These are phyloP conservation scores for Abscondita cerata DNA, from an alignment of 2,888 invertebrate genomes.

Conservation along the genomic window DNA sequence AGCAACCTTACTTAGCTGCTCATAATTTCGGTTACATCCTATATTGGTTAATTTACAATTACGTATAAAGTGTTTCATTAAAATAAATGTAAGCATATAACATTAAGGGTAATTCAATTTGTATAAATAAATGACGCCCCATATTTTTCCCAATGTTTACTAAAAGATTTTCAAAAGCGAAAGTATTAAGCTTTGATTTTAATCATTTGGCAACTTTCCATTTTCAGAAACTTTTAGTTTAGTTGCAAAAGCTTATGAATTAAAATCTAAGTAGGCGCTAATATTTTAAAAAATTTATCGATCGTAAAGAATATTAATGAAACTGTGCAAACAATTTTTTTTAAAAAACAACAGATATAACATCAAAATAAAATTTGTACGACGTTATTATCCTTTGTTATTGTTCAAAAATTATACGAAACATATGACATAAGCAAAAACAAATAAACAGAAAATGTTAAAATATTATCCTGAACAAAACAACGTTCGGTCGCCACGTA, in stretches of 20 bases:
- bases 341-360: neutral
- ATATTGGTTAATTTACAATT: no score
- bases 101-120: no score
- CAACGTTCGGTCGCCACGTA: conserved; percentile 34
- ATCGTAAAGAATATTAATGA: neutral
- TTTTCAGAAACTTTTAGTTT: neutral
- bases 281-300: no score
- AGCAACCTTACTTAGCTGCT: no score
- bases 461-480: conserved; percentile 31
- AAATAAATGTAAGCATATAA: no score
- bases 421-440: conserved; percentile 21
- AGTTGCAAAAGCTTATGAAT: neutral
- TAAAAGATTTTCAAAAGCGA: no score
- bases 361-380: neutral
- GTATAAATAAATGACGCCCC: no score
- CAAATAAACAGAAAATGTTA: conserved; percentile 23
- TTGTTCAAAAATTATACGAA: conserved; percentile 8
- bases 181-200: neutral
- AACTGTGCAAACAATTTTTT: neutral
- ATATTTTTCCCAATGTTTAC: no score
- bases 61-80: no score
- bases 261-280: no score
- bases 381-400: neutral
- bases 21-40: no score
- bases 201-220: conserved; percentile 2